Evolutionary conservation across 35 echinoderm and acorn worm species (phyloP), one percentile per base, ranked within the genome.

Genomic region (Acanthaster planci): DNA sequence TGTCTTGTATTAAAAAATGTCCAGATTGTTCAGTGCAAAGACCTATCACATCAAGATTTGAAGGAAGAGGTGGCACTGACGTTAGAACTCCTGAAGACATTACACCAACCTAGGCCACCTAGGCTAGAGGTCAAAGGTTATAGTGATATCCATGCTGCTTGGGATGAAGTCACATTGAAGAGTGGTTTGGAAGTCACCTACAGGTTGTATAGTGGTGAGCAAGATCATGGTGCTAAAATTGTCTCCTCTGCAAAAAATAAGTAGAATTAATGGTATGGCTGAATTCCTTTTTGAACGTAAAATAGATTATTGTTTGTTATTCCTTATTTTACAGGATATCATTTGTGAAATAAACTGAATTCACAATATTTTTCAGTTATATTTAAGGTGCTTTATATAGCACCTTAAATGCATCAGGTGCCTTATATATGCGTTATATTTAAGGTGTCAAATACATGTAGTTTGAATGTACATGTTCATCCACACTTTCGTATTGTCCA

Each of bases 31-130:
- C 22, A 89, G 17, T 27, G 12, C 23, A 54, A 58, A 37, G 51
- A 37, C 59, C 85, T 19, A 14, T 53, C 80, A 8, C 84, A 87
- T 83, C 68, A 89, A 36, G 95, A 97, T 53, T 87, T 97, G 30
- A 80, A 84, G 47, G 95, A 97, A 29, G 95, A 97, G 82, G 87
- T 97, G 19, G 84, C 76, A 12, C 53, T 97, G 76, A 93, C 95
- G 16, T 85, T 93, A 37, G 95, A 92, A 79, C 56, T 93, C 22
- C 51, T 97, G 80, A 93, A 90, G 60, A 86, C 67, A 38, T 79
- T 97, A 23, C 87, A 92, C 6, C 83, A 90, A 85, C 95, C 95
- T 39, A 76, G 87, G 7, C 83, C 95, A 38, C 95, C 95, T n/a
- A 77, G 31, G 34, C 53, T 97, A 51, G 56, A 93, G 55, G 95